phyloP scores from a whole-genome alignment of 2,797 vertebrate genomes.

The Scolopax rusticola region DNA sequence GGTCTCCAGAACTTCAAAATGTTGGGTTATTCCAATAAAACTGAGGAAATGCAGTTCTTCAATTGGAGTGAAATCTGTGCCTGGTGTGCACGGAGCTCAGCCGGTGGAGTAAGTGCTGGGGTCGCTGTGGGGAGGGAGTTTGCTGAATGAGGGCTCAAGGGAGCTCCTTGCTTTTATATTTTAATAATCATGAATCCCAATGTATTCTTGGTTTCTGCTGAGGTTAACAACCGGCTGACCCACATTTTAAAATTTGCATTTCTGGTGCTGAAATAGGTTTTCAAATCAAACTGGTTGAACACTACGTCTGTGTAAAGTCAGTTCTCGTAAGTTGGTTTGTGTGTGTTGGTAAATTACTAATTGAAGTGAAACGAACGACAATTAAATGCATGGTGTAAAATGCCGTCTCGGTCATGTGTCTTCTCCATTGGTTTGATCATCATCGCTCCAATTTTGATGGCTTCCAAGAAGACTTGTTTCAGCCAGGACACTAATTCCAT shows the following conservation, averaged over 20 bases:
- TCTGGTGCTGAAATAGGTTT: background rate
- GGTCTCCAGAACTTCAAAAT: background rate
- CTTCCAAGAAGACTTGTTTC: background rate
- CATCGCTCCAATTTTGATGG: background rate
- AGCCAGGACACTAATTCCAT: background rate
- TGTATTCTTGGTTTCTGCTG: background rate
- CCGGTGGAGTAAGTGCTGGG: background rate
- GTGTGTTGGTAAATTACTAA: background rate
- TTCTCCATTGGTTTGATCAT: background rate
- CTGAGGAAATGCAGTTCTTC: background rate
- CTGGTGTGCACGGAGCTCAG: background rate
- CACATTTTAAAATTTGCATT: background rate
- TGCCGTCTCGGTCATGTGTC: background rate
- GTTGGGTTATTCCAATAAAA: background rate
- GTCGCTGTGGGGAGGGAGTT: background rate
- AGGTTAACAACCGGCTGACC: background rate
- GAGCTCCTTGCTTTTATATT: background rate
- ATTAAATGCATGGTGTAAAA: background rate
- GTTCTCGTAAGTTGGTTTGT: background rate
- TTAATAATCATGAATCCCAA: background rate
- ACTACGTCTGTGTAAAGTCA: background rate
- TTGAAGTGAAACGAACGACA: background rate
- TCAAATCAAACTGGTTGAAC: background rate
- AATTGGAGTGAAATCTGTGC: background rate
- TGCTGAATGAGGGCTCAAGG: too few relatives aligned